Base-by-base conservation (phyloP, 2,797 vertebrate genomes). In the Enteromius unitaeniatus region DNA sequence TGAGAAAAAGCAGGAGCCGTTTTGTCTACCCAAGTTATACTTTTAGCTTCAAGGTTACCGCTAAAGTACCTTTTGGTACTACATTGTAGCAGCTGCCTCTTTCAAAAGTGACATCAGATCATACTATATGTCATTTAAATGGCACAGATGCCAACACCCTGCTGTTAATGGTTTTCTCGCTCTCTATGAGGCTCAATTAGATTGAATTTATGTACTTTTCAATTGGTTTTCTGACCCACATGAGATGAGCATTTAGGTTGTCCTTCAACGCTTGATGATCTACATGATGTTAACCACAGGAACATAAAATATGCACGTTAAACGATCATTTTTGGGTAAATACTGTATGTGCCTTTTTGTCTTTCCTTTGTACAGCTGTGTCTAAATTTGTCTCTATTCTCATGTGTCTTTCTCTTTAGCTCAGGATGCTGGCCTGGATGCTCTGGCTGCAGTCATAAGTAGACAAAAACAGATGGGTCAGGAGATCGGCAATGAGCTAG, bases 401-500 rank as follows among this genome's bases (percentile, higher is more conserved):
- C 55, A 21, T 45, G 64, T 79, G 5, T 53, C 4, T 79, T 49
- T 75, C 78, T 80, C 70, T 92, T 51, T 91, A 99, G 98, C 94
- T 65, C 98, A 99, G 93, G 98, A 99, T 17, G 96, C 96, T 65
- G 98, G 98, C 55, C 94, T 99, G 0, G 97, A 99, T 45, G 97
- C 96, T n/a, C 95, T 99, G 3, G 95, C 97, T 65, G 95, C 95
- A 0, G 96, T 99, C 92, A 96, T 99, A 89, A 95, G 95, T 87
- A 91, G 97, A 40, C 98, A 99, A 87, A 99, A 99, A 87, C 95
- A 95, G 55, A 99, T 99, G 98, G 98, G 98, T 49, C 97, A 96
- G 88, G 97, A 99, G 78, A 99, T 99, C 53, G 97, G 97, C 84
- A 99, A 98, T 3, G 98, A 99, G 84, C 93, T 99, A 91, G 97